Percentiles rank a stretch among this genome's conserved stretches.
phyloP scores from a whole-genome alignment of 64 coral and sea anemone species.

The Pocillopora damicornis region DNA sequence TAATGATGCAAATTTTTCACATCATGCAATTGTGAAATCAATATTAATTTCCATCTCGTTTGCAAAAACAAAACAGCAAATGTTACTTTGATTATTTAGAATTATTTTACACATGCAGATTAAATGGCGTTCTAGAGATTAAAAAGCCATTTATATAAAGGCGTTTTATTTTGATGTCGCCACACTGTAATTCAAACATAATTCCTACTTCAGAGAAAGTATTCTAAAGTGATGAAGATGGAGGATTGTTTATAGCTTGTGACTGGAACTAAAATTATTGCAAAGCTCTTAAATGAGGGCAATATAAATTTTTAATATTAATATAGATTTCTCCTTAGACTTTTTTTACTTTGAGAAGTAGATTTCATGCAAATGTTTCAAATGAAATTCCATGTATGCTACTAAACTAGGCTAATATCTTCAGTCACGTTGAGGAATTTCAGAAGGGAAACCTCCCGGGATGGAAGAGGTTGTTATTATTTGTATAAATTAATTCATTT shows the following conservation, averaged over 20 bases:
- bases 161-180: too few species aligned
- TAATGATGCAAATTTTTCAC: neutral
- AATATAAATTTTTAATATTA: neutral
- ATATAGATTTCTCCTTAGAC: neutral
- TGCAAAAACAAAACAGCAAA: conserved; percentile 3
- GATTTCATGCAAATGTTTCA: too few species aligned
- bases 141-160: neutral
- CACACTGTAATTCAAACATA: too few species aligned
- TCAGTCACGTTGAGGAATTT: too few species aligned
- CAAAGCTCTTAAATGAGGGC: neutral
- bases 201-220: too few species aligned
- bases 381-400: too few species aligned
- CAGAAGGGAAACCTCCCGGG: too few species aligned
- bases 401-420: too few species aligned
- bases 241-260: neutral
- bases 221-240: too few species aligned
- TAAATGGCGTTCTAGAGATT: neutral
- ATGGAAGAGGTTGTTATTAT: too few species aligned
- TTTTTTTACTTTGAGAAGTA: too few species aligned
- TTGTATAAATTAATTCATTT: too few species aligned
- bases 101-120: neutral
- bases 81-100: neutral
- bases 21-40: neutral
- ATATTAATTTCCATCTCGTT: conserved; percentile 8
- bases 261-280: neutral